phyloP scores from a whole-genome alignment of 2,888 invertebrate genomes.

The Eumacrocentrus americanus region DNA sequence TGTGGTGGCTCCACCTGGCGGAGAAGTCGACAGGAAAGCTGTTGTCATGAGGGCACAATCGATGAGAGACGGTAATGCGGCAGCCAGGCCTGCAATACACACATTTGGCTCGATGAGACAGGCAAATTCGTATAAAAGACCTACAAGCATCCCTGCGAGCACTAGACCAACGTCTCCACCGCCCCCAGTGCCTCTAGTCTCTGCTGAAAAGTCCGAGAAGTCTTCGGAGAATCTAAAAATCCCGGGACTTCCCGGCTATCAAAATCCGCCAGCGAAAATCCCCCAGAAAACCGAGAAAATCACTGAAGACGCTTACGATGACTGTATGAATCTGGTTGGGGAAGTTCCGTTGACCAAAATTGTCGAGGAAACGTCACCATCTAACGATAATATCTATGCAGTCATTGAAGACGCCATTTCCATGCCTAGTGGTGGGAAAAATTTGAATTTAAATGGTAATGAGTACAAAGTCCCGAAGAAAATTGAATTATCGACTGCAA shows the following conservation, averaged over 20 bases:
- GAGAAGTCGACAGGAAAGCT: conserved; percentile 62
- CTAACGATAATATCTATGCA: conserved; percentile 81
- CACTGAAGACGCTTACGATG: conserved; percentile 71
- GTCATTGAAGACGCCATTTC: conserved; percentile 82
- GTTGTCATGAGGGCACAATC: conserved; percentile 82
- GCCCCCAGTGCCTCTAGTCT: conserved; percentile 68
- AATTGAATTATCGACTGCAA: conserved; percentile 59
- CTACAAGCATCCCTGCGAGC: conserved; percentile 74
- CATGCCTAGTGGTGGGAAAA: conserved; percentile 45
- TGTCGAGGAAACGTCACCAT: conserved; percentile 67
- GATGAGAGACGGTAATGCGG: conserved; percentile 69
- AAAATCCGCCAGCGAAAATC: conserved; percentile 62
- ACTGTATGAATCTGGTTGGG: conserved; percentile 73
- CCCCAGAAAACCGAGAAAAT: conserved; percentile 36
- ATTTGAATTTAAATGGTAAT: conserved; percentile 32
- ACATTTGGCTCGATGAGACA: conserved; percentile 86
- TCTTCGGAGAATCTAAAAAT: conserved; percentile 52
- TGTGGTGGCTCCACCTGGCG: conserved; percentile 66
- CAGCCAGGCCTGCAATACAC: conserved; percentile 70
- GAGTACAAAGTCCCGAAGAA: conserved; percentile 63
- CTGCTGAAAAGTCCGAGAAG: conserved; percentile 56
- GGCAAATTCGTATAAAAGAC: conserved; percentile 69
- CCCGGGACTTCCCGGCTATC: conserved; percentile 66
- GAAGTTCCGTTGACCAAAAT: conserved; percentile 70
- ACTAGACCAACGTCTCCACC: conserved; percentile 80